A percentile compares a stretch with the other conserved stretches of the same genome.
phyloP scores from a whole-genome alignment of 1,140 invertebrate species.

The Drosophila virilis region DNA sequence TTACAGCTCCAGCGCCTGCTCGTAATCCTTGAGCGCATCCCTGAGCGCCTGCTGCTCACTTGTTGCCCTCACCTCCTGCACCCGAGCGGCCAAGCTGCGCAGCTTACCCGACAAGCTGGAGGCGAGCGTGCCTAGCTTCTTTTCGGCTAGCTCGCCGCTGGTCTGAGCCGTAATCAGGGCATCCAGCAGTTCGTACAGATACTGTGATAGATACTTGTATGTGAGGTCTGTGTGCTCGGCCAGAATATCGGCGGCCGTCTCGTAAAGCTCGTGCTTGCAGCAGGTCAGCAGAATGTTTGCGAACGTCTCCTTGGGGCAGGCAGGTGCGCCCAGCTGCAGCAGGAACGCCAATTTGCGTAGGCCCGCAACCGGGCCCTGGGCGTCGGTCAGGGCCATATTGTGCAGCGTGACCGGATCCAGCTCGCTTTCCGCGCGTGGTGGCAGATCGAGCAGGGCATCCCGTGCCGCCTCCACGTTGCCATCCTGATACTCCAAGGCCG shows the following conservation, averaged over 20 bases:
- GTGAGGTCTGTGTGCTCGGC: conserved; percentile 99
- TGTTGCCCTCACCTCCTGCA: conserved; percentile 94
- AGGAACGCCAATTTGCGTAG: conserved; percentile 99
- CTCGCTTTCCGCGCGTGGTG: conserved; percentile 97
- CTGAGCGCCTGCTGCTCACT: conserved; percentile 95
- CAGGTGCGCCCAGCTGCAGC: conserved; percentile 96
- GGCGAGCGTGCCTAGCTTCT: conserved; percentile 97
- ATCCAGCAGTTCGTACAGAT: conserved; percentile 95
- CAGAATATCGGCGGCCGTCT: conserved; percentile 98
- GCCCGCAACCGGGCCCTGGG: conserved; percentile 93
- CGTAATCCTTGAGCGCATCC: conserved; percentile 96
- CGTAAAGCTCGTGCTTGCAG: conserved; percentile 98
- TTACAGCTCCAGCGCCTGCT: conserved; percentile 92
- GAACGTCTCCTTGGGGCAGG: conserved; percentile 96
- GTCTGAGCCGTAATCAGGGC: conserved; percentile 99
- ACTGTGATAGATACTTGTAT: conserved; percentile 98
- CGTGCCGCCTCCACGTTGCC: conserved; percentile 95
- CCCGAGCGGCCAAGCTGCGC: conserved; percentile 96
- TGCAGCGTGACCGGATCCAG: conserved; percentile 99
- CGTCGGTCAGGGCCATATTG: conserved; percentile 98
- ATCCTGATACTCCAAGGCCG: conserved; percentile 98
- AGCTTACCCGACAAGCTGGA: conserved; percentile 95
- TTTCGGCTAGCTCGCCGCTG: conserved; percentile 98
- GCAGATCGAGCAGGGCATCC: conserved; percentile 99
- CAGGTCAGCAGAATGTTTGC: conserved; percentile 97